Evolutionary conservation across 2,113 vertebrate genomes (phyloP), one percentile per base, ranked within the genome.

Genomic region (Eclectus roratus): DNA sequence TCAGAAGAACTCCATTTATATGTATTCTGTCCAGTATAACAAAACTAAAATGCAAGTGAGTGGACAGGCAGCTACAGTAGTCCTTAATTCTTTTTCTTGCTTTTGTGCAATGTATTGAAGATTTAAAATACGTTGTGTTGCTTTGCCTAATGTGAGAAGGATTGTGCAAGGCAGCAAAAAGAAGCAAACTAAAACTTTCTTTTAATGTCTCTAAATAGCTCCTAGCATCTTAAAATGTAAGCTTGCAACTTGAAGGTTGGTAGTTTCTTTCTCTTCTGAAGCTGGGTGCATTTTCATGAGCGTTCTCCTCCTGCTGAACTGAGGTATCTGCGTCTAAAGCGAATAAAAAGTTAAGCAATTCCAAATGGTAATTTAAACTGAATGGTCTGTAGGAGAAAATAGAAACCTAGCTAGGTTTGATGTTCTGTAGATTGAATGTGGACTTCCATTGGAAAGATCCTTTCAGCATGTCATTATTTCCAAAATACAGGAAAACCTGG

Each of bases 161-260:
- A 16, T 86, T 86, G n/a, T 23, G 5, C 39, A 56, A 56, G 17
- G 9, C 29, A 78, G 17, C 4, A 11, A 24, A 35, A 49, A 71
- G 39, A 2, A 0, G 3, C 12, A 25, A 31, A 61, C 11, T n/a
- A 7, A 24, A 65, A 41, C 6, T 70, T 49, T 55, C 29, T 56
- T 55, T 19, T 70, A 28, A 6, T 74, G 10, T 56, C 15, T 81
- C 11, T 70, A 73, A 87, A 66, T 44, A 49, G 9, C 15, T 77
- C 33, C 7, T 80, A 55, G 11, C 18, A n/a, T 47, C n/a, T 77
- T 68, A 37, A 23, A 18, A 7, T 72, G 3, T 63, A 41, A 49
- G 25, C 10, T 39, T 80, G n/a, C 33, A 76, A 25, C 10, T 60
- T 1, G 0, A 13, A 60, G 64, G 3, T 3, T 77, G 13, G 3